Evolutionary conservation across 2,888 invertebrate genomes (phyloP).

Genomic region (Ernsta delagoae): DNA sequence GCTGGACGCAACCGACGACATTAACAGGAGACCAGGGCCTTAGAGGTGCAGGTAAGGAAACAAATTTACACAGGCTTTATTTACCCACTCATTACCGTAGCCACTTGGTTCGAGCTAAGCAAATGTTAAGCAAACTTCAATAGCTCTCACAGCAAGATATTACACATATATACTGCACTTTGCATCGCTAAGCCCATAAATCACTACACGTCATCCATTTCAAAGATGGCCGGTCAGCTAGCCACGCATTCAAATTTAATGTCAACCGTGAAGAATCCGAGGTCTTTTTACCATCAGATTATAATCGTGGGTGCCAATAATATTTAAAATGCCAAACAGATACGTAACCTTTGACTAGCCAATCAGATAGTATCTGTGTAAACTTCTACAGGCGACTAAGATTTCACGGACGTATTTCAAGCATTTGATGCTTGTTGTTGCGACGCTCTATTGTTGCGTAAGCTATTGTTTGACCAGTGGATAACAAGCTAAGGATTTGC

Average conservation of each 20-base stretch:
- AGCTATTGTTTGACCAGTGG: not conserved
- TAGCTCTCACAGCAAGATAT: too few species aligned
- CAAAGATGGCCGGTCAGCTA: not conserved
- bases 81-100: too few species aligned
- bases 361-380: slow-evolving; percentile 3
- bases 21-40: too few species aligned
- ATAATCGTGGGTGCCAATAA: not conserved
- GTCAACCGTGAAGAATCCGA: not conserved
- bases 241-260: not conserved
- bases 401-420: not conserved
- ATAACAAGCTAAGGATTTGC: not conserved
- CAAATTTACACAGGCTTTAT: too few species aligned
- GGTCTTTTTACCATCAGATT: not conserved
- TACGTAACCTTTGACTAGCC: not conserved
- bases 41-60: too few species aligned
- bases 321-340: slow-evolving; percentile 2
- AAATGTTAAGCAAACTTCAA: too few species aligned
- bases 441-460: not conserved
- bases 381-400: not conserved
- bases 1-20: too few species aligned
- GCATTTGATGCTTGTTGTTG: too few species aligned
- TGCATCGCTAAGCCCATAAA: not conserved
- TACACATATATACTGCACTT: too few species aligned
- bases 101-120: too few species aligned
- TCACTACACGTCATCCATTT: not conserved